These are phyloP conservation scores for Boloria selene DNA, from an alignment of 2,888 invertebrate species.

Conservation along the genomic window DNA sequence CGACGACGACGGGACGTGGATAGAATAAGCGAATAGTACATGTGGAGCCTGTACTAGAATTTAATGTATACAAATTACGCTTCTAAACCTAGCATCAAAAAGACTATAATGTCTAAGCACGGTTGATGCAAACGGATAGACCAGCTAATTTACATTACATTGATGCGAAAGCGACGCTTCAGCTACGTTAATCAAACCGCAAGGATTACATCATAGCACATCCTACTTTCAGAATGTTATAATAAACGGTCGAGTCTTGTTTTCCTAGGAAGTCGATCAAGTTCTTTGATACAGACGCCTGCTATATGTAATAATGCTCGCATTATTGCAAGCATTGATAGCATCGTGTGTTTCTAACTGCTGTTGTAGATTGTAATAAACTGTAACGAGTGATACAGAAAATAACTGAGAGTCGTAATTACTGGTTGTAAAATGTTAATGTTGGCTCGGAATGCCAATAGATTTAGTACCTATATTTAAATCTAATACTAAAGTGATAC, in stretches of 20 bases:
- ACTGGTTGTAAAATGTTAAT: constrained; percentile 12
- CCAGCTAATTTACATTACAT: constrained; percentile 57
- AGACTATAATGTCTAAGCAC: not conserved
- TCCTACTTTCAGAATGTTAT: constrained; percentile 38
- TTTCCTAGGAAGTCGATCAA: constrained; percentile 56
- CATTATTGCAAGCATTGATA: constrained; percentile 30
- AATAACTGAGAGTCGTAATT: constrained; percentile 9
- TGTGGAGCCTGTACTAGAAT: constrained; percentile 50
- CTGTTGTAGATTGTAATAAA: constrained; percentile 18
- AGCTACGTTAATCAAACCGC: constrained; percentile 54
- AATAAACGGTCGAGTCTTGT: constrained; percentile 31
- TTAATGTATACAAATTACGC: constrained; percentile 41
- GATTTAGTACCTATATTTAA: constrained; percentile 16
- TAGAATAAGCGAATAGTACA: constrained; percentile 61
- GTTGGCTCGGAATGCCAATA: constrained; percentile 3
- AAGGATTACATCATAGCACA: constrained; percentile 50
- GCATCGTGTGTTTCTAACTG: constrained; percentile 12
- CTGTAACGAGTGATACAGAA: constrained; percentile 8
- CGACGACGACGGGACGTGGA: constrained; percentile 62
- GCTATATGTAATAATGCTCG: constrained; percentile 31
- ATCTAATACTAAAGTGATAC: not conserved
- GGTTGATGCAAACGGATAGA: constrained; percentile 43
- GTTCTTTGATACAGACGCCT: constrained; percentile 30
- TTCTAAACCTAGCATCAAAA: constrained; percentile 42
- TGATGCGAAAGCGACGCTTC: constrained; percentile 55